Percentiles rank a stretch among this genome's conserved stretches.
These are phyloP conservation scores for Tetranychus piercei DNA, from an alignment of 2,888 invertebrate genomes.

Conservation along the genomic window DNA sequence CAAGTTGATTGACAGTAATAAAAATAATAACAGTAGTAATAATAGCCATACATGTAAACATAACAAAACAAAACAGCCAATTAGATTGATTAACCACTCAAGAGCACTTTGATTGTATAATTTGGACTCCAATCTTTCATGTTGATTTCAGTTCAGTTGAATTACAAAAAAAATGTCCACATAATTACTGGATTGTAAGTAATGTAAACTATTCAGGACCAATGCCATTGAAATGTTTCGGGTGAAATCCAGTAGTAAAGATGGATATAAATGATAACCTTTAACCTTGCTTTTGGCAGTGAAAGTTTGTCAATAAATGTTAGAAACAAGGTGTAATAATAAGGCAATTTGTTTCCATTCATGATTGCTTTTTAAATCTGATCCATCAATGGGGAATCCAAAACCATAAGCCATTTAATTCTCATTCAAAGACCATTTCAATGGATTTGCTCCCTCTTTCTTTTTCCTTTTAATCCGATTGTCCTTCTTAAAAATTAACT, in stretches of 20 bases:
- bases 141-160: not conserved
- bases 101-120: not conserved
- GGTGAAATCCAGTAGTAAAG: not conserved
- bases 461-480: not conserved
- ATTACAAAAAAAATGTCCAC: not conserved
- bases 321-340: not conserved
- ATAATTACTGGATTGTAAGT: constrained; percentile 4
- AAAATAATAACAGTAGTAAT: no score
- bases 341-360: not conserved
- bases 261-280: constrained; percentile 3
- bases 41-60: not conserved
- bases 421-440: not conserved
- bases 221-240: not conserved
- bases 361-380: not conserved
- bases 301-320: not conserved
- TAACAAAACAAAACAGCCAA: not conserved
- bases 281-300: not conserved
- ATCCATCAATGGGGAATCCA: not conserved
- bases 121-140: not conserved
- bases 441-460: not conserved
- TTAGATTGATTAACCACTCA: not conserved
- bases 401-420: not conserved
- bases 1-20: not conserved
- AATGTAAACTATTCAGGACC: not conserved
- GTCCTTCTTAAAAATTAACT: not conserved